phyloP scores from a whole-genome alignment of 2,113 vertebrate species.

The Thamnophis sirtalis region DNA sequence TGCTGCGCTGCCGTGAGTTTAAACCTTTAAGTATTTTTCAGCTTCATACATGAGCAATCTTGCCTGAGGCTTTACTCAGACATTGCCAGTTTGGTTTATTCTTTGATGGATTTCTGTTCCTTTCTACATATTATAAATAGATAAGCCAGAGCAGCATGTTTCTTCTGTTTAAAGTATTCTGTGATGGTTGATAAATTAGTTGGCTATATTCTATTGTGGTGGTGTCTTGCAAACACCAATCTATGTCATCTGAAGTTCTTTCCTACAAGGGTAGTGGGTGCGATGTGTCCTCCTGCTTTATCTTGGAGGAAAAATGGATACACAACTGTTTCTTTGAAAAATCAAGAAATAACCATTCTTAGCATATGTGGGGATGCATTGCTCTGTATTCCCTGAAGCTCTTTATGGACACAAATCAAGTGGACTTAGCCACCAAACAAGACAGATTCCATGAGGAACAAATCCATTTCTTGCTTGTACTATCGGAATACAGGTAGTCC shows the following conservation, averaged over 20 bases:
- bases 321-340: background rate
- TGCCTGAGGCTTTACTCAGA: slow-evolving; percentile 50
- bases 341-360: background rate
- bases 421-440: background rate
- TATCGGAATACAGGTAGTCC: background rate
- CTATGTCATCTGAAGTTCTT: slow-evolving; percentile 56
- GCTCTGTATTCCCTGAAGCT: background rate
- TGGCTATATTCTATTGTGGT: slow-evolving; percentile 59
- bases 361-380: background rate
- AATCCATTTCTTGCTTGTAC: background rate
- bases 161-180: slow-evolving; percentile 59
- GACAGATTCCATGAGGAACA: background rate
- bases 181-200: slow-evolving; percentile 66
- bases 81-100: slow-evolving; percentile 46
- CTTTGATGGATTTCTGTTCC: slow-evolving; percentile 47
- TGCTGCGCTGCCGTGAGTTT: slow-evolving; percentile 70
- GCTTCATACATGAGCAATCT: slow-evolving; percentile 54
- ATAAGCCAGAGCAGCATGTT: slow-evolving; percentile 56
- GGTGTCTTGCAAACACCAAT: slow-evolving; percentile 60
- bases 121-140: slow-evolving; percentile 53
- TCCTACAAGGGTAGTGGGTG: background rate
- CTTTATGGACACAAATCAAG: background rate
- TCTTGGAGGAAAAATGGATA: background rate
- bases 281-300: background rate
- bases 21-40: slow-evolving; percentile 50